phyloP scores from a whole-genome alignment of 92 coral and sea anemone genomes.

The Bergia sp. region DNA sequence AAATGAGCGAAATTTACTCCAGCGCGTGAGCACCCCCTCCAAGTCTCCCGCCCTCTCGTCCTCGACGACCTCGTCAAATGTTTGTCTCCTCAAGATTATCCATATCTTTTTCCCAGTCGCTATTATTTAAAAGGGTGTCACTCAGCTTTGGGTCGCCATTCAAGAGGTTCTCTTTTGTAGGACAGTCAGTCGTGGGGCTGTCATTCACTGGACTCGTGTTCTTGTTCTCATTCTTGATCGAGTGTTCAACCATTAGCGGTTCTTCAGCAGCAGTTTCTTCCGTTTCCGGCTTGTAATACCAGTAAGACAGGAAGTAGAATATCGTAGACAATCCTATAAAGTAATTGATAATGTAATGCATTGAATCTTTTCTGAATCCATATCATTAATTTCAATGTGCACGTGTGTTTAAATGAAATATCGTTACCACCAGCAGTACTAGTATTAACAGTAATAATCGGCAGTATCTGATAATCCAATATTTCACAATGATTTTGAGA shows the following conservation, averaged over 20 bases:
- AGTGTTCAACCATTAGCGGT: not conserved
- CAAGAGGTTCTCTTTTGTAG: not conserved
- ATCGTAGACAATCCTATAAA: constrained; percentile 1
- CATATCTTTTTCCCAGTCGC: not conserved
- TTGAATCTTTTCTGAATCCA: too few species aligned
- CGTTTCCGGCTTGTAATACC: constrained; percentile 3
- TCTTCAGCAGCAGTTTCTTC: not conserved
- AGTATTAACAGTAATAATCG: too few species aligned
- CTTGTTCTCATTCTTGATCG: not conserved
- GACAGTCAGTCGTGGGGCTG: not conserved
- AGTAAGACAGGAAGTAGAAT: constrained; percentile 17
- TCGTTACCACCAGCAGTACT: too few species aligned
- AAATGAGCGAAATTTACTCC: too few species aligned
- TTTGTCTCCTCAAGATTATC: not conserved
- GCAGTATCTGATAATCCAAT: too few species aligned
- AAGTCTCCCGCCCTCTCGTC: too few species aligned
- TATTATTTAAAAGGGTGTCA: not conserved
- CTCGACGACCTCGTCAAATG: not conserved
- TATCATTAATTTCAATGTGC: too few species aligned
- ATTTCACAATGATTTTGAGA: too few species aligned
- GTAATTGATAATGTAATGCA: not conserved
- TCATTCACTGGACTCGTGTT: not conserved
- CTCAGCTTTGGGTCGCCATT: not conserved
- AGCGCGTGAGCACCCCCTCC: too few species aligned
- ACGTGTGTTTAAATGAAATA: too few species aligned